Evolutionary conservation across 2,113 vertebrate species (phyloP), one percentile per base, ranked within the genome.

Genomic region (Protobothrops mucrosquamatus): DNA sequence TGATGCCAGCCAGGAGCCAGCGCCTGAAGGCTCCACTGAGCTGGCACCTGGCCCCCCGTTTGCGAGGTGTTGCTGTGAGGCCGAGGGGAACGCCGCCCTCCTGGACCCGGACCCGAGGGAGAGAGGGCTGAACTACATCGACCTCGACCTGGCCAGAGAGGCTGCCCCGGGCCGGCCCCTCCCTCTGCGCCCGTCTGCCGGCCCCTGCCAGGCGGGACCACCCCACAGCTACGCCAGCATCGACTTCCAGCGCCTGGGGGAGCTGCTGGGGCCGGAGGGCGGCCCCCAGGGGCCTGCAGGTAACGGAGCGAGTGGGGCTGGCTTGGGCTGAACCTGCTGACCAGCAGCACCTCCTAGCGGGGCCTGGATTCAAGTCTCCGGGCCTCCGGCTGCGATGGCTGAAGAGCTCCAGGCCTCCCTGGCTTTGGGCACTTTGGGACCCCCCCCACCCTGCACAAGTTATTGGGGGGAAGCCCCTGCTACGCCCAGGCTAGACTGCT

Each of bases 71-170:
- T 98, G 98, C 94, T 98, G 98, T 4, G 51, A 2, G 22, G 48
- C 24, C 0, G 0, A 57, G 34, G 2, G 2, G 43, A 14, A 4
- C 0, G 18, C 15, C 10, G 96, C 4, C 96, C 97, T 86, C 94
- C 97, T 96, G 57, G 95, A 96, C 12, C 97, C 97, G 69, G 43
- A 88, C 57, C 94, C 96, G 39, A 12, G 92, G 29, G 98, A 98
- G 95, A 97, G 98, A 85, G 98, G 97, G 91, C 98, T 99, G 94
- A 98, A 98, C 94, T 99, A 98, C 55, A 97, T 98, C 52, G 98
- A 98, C 95, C 96, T 99, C 96, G 98, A 98, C 94, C 96, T 98
- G 95, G 98, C 95, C 1, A 94, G 89, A 6, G 95, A 93, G 90
- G 22, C 26, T 0, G 51, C 43, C 88, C 12, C 55, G 29, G 54